Base-by-base conservation (phyloP, 2,888 invertebrate genomes). In the Sympetrum striolatum region DNA sequence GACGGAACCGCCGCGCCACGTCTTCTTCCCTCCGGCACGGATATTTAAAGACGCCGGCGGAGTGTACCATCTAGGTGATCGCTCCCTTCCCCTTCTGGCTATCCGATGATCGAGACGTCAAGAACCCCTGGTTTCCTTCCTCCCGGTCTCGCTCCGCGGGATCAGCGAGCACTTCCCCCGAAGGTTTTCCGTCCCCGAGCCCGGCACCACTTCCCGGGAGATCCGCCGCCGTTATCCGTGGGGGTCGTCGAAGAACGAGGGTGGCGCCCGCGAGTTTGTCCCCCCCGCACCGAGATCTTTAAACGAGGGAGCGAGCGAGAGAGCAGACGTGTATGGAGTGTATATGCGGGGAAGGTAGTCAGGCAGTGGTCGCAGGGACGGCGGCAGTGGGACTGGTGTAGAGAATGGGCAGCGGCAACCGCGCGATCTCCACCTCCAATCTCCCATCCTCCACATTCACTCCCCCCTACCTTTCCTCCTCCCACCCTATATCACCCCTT, bases 381-480 rank as follows among this genome's bases (percentile, higher is more conserved):
- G 58, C 53, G 82, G 82, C 82, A 18, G 53, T 53, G 82, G 82
- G 58, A 82, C 82, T 82, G 82, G 58, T 25, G 53, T 48, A 81
- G 81, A 81, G 81, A 81, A 82, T 82, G 82, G 82, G 58, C 82
- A 58, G 53, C 58, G 82, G 82, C 82, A 82, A 82, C 82, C 82
- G 18, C 82, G 82, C 73, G 73, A 53, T 35, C 53, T 48, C 12
- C 81, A 39, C 31, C 53, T 35, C 53, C 44, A 53, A 81, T 39
- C 39, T 44, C 81, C n/a, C 39, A 37, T 39, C 81, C 37, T 37
- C 39, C 81, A 18, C 81, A 81, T 81, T 39, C 48, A 81, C 64
- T 64, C 64, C 31, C 81, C 82, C 2, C 82, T 22, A 3, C 82
- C 58, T 22, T 25, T 22, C 58, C 82, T 25, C 53, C 31, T 25